These are phyloP conservation scores for Gallinago stenura DNA, from an alignment of 2,797 vertebrate species.

Conservation along the genomic window DNA sequence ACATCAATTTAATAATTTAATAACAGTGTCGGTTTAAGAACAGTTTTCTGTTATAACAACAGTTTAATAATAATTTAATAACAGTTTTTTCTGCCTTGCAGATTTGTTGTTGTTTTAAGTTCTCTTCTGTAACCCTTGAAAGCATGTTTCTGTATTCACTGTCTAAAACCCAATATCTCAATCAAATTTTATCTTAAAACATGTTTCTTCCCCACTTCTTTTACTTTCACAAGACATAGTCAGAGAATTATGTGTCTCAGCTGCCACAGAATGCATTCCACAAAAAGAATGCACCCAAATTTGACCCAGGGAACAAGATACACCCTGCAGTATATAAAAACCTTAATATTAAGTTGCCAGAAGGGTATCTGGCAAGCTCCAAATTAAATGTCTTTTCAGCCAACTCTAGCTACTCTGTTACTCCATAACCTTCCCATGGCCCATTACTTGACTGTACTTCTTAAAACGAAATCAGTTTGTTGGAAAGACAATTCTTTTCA, in stretches of 20 bases:
- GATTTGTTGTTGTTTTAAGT: not conserved
- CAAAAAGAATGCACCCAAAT: slow-evolving; percentile 21
- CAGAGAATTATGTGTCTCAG: slow-evolving; percentile 21
- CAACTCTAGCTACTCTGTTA: slow-evolving; percentile 15
- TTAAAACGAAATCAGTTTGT: not conserved
- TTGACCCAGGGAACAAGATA: slow-evolving; percentile 47
- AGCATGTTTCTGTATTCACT: not conserved
- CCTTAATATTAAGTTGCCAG: slow-evolving; percentile 20
- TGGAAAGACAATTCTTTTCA: not conserved
- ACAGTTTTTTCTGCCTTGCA: not conserved
- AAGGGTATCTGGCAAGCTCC: slow-evolving; percentile 45
- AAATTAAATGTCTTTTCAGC: slow-evolving; percentile 39
- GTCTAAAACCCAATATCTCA: not conserved
- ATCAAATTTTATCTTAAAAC: slow-evolving; percentile 29
- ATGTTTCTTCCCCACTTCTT: not conserved
- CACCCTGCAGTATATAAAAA: slow-evolving; percentile 4
- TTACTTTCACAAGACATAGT: not conserved
- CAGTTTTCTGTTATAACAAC: not conserved
- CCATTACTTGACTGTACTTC: not conserved
- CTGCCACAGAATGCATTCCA: slow-evolving; percentile 17
- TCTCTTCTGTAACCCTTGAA: not conserved
- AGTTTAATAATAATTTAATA: not conserved
- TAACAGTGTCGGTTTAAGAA: not conserved
- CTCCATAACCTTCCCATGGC: slow-evolving; percentile 10
- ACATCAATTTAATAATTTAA: not conserved